phyloP scores from a whole-genome alignment of 2,113 vertebrate species.

The Todiramphus chloris region DNA sequence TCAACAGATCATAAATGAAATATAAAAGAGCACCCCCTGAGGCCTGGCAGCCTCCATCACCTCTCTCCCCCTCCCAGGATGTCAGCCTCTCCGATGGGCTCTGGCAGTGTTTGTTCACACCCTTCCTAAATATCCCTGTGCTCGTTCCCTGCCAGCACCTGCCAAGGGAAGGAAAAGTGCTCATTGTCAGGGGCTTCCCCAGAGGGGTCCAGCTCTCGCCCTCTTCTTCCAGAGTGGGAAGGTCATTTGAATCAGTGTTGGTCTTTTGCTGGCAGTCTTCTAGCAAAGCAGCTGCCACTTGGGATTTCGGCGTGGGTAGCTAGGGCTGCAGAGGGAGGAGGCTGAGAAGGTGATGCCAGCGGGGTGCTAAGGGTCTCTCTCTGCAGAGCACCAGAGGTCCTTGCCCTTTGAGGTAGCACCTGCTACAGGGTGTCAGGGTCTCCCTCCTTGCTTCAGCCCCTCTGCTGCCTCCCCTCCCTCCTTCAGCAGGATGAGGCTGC shows the following conservation, averaged over 20 bases:
- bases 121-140: neutral
- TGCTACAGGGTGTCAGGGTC: rapidly evolving
- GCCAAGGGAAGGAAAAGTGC: neutral
- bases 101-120: neutral
- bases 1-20: slow-evolving; percentile 18
- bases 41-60: neutral
- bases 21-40: neutral
- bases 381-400: rapidly evolving
- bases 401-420: neutral
- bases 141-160: neutral
- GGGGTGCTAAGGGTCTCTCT: neutral
- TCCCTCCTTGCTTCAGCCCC: neutral
- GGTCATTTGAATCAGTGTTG: neutral
- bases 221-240: neutral
- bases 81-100: neutral
- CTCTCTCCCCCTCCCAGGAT: neutral
- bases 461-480: neutral
- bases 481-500: rapidly evolving
- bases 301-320: rapidly evolving
- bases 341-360: neutral
- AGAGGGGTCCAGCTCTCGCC: neutral
- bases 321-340: neutral
- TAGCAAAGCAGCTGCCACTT: neutral
- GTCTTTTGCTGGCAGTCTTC: neutral
- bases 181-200: neutral